phyloP scores from a whole-genome alignment of 2,888 invertebrate genomes.

The Aromia moschata region DNA sequence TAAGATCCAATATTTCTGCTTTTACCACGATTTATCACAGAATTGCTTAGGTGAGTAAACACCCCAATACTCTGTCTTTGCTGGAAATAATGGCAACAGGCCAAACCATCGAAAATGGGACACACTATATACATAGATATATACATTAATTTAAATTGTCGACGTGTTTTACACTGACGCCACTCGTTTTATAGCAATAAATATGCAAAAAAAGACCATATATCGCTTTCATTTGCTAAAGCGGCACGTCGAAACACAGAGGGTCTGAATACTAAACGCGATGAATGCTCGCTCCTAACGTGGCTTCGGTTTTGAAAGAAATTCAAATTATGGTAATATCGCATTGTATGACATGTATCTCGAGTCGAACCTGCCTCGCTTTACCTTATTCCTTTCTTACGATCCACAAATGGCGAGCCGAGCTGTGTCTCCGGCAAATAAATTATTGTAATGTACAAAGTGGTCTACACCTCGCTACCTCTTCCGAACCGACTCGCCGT shows the following conservation, averaged over 20 bases:
- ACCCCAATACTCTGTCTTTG: too few relatives aligned
- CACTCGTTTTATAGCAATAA: slow-evolving; percentile 3
- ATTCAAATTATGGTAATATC: slow-evolving; percentile 23
- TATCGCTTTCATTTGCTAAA: slow-evolving; percentile 5
- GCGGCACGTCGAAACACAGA: slow-evolving; percentile 4
- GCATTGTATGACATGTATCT: slow-evolving; percentile 26
- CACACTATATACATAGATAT: too few relatives aligned
- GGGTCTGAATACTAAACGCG: slow-evolving; percentile 5
- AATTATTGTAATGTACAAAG: slow-evolving; percentile 19
- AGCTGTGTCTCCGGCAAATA: slow-evolving; percentile 22
- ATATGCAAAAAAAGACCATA: not conserved
- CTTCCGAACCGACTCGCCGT: not conserved
- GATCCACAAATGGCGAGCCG: slow-evolving; percentile 27
- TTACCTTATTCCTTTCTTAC: slow-evolving; percentile 26
- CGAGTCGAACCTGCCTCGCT: slow-evolving; percentile 16
- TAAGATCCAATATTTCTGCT: too few relatives aligned
- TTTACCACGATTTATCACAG: too few relatives aligned
- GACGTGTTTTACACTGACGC: too few relatives aligned
- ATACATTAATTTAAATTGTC: too few relatives aligned
- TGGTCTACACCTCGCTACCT: slow-evolving; percentile 15
- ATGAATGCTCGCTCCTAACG: not conserved
- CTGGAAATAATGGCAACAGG: too few relatives aligned
- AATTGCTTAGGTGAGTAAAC: too few relatives aligned
- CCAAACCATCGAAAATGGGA: too few relatives aligned
- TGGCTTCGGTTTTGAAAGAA: slow-evolving; percentile 12